Base-by-base conservation (phyloP, 2,797 vertebrate species). In the Enoplosus armatus region DNA sequence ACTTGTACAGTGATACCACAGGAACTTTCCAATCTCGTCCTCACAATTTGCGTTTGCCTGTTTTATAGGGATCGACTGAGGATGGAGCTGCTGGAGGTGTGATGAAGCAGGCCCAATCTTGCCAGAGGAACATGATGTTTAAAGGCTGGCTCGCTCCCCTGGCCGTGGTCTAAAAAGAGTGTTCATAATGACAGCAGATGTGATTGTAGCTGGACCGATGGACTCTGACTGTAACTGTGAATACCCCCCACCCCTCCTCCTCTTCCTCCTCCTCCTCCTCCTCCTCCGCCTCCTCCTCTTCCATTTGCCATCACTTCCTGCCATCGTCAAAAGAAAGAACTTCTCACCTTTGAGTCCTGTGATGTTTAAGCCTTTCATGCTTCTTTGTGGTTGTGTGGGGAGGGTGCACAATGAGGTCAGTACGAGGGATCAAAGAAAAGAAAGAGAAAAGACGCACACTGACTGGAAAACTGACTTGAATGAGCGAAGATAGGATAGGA, bases 131-230 rank as follows among this genome's bases (percentile, higher is more conserved):
- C 74, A 43, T 53, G 73, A 75, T 51, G 60, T 83, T 80, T 71
- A 74, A 82, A 84, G 81, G 80, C 85, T 81, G 77, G 78, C 79
- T 71, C 20, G 79, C 87, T 90, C 80, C 83, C 77, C 83, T 90
- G 86, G 88, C 84, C 22, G 7, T 79, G 77, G 85, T 85, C 81
- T 88, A 73, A 78, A 66, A 79, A 80, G 90, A 89, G 94, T 95
- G 93, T 94, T 95, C 87, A 91, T 93, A 91, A 94, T 95, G 95
- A 95, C 95, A 96, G 94, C 94, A 94, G 93, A 95, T 94, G 93
- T 95, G 95, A 95, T 95, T 96, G 95, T 96, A 94, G 94, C 90
- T 93, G 92, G 93, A 94, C 92, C 90, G 92, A 84, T 94, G 93
- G 91, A 95, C 92, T 93, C 92, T 93, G 94, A 95, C 93, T 95